Percentiles rank a stretch among this genome's conserved stretches.
phyloP scores from a whole-genome alignment of 2,113 vertebrate species.

The Crotalus viridis region DNA sequence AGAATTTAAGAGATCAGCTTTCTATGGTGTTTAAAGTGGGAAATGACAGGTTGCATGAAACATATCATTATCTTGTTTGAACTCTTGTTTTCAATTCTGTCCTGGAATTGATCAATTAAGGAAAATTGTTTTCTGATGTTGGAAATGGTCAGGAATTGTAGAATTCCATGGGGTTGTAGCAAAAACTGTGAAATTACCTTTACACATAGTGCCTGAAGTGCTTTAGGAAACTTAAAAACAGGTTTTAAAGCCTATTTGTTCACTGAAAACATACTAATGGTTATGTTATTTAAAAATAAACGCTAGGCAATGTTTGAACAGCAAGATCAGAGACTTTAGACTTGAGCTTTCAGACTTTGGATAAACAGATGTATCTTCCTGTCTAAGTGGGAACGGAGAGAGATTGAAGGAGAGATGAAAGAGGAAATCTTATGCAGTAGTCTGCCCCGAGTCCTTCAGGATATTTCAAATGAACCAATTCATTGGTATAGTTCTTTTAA shows the following conservation, averaged over 20 bases:
- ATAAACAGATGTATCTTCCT: not conserved
- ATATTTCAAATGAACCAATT: not conserved
- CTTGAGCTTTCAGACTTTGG: not conserved
- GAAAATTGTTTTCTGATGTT: not conserved
- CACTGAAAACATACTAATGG: not conserved
- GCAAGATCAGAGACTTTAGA: not conserved
- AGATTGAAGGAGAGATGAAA: not conserved
- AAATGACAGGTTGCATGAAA: not conserved
- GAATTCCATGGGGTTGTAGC: not conserved
- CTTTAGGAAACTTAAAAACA: not conserved
- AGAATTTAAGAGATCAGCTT: not conserved
- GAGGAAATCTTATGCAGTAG: not conserved
- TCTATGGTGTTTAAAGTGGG: not conserved
- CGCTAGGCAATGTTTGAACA: not conserved
- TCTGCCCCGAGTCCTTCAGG: not conserved
- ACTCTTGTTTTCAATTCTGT: not conserved
- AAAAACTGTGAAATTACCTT: not conserved
- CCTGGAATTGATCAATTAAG: not conserved
- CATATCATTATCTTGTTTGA: not conserved
- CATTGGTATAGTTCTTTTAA: not conserved
- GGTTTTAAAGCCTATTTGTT: not conserved
- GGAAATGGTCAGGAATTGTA: not conserved
- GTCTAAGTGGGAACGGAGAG: not conserved
- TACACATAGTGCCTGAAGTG: not conserved
- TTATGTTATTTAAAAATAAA: not conserved